Conservation (phyloP, 2,113 vertebrate genomes). For the Eira barbara region DNA sequence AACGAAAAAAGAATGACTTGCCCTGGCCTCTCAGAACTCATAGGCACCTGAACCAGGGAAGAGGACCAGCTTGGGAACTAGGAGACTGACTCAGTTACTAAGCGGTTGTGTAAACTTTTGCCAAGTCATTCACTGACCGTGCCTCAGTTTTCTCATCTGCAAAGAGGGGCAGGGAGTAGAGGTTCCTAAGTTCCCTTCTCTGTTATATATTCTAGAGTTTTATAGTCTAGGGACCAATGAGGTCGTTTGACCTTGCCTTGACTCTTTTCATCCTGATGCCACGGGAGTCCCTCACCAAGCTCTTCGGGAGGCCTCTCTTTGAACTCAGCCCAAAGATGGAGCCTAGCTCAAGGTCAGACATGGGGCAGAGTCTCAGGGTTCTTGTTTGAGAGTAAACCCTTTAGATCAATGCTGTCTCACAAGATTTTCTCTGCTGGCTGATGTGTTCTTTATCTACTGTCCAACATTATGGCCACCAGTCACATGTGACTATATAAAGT, state of each 20-base stretch:
- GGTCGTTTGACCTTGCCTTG: background rate
- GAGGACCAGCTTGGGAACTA: background rate
- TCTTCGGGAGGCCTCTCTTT: background rate
- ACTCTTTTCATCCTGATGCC: background rate
- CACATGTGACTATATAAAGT: background rate
- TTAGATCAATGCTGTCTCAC: background rate
- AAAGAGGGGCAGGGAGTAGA: background rate
- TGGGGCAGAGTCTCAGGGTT: background rate
- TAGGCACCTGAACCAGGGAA: background rate
- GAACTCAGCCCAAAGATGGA: background rate
- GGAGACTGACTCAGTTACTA: background rate
- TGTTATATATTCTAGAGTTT: background rate
- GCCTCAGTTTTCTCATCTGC: background rate
- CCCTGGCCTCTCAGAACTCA: background rate
- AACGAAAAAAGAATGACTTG: background rate
- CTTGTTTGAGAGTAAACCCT: background rate
- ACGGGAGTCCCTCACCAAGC: background rate
- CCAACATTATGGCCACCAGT: background rate
- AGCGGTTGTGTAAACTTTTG: background rate
- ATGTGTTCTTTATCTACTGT: background rate
- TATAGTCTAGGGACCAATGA: background rate
- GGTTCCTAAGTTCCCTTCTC: background rate
- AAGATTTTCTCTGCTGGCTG: background rate
- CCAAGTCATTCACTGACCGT: background rate
- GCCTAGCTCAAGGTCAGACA: background rate